Evolutionary conservation across 2,113 vertebrate species (phyloP), one percentile per base, ranked within the genome.

Genomic region (Oryzias woworae): DNA sequence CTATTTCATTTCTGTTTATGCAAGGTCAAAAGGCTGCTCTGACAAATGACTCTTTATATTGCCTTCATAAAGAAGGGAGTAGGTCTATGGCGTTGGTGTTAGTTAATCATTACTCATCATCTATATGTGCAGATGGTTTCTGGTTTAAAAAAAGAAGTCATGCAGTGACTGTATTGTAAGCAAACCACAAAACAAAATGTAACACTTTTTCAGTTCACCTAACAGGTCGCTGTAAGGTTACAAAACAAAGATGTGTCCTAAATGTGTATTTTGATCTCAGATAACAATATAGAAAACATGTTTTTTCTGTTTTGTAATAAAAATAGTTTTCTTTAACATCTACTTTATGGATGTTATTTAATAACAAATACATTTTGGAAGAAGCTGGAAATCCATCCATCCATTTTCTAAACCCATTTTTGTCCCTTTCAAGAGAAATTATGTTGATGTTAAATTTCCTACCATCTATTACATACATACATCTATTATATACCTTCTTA

Each of bases 21-120:
- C 54, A 70, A 58, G 64, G 76, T 41, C 55, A 72, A 54, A 57
- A 17, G 51, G 46, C 66, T 54, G 58, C 73, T 62, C 60, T 36
- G 18, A 58, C 75, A 76, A 75, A 75, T 69, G 7, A 62, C 20
- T 58, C 10, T 47, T 73, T 89, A 91, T 91, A 92, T 77, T 82
- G 73, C 73, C 20, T 23, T 63, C 56, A 84, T 92, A 92, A 91
- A 92, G 85, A 18, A 85, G 84, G 91, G 90, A 73, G 87, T 86
- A 65, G 85, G 54, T 67, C 49, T 65, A 66, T 67, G 20, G 22
- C 68, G 69, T 73, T 53, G 51, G 75, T 24, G 62, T 26, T 78
- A 76, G 89, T 88, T 89, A 90, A 89, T 83, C 72, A 92, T 91
- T 89, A 82, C 26, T 58, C 60, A 52, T 58, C 60, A 52, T 64